Base-by-base conservation (phyloP, 2,113 vertebrate species). In the Amazona guildingii region DNA sequence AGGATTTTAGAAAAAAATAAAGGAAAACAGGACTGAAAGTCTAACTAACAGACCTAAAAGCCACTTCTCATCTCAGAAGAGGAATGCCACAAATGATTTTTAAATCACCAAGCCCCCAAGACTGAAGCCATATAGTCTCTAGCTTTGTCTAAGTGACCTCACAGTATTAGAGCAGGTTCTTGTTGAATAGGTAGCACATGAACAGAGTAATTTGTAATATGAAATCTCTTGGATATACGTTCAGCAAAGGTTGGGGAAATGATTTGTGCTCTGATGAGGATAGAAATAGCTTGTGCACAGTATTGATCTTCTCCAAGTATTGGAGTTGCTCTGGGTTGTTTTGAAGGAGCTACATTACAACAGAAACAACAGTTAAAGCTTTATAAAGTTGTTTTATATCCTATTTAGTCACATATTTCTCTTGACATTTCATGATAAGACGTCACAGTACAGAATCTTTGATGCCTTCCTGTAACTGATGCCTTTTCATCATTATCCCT, bases 11-110 rank as follows among this genome's bases (percentile, higher is more conserved):
- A 87, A 72, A 87, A 78, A 79, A 87, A 86, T 10, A 70, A 93
- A 62, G 16, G 51, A 86, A 96, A 95, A 85, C 54, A 94, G 61
- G 48, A 75, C 66, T 52, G 74, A 88, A 91, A 89, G 69, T 52
- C 70, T 69, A 94, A 86, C 64, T 79, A 84, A 72, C 37, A 93
- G 59, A 64, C 83, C 74, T 75, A 90, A 83, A 83, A 96, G 91
- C 78, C 23, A 39, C 28, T 78, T 95, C 57, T 87, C 28, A 69
- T 92, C 81, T 92, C 66, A 76, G 28, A 70, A 95, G 64, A 23
- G 68, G 94, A 93, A 86, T 85, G 78, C 27, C 90, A 88, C 23
- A 90, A 84, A 73, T 66, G 37, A 90, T 83, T 96, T 90, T 90
- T 90, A 86, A 70, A 81, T 90, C 61, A 86, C 29, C 44, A 87